Evolutionary conservation across 2,888 invertebrate species (phyloP), one percentile per base, ranked within the genome.

Genomic region (Cheilosia scutellata): DNA sequence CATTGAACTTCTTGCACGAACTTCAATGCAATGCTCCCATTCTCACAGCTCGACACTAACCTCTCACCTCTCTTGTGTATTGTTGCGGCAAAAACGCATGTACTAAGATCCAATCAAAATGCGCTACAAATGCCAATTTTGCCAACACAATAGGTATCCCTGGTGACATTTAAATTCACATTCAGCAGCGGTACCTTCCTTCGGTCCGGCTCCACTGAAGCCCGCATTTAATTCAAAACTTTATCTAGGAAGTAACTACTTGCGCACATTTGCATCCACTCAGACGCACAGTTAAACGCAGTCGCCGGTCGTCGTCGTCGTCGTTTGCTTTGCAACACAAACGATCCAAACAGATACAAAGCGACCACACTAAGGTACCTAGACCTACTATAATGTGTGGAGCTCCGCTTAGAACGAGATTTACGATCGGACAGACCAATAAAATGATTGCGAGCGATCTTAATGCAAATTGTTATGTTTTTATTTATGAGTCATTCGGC

Each of bases 391-490:
- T 63, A 40, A 16, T n/a, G 11, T 49, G 13, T 5, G 27, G 25
- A 29, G 27, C 51, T 51, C 51, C 51, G 51, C 51, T 51, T 58
- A 53, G 51, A 62, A 20, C 84, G 88, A 92, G 91, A 92, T 91
- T 91, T 91, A 91, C 90, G 91, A 90, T 90, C 89, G 87, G 88
- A 88, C 88, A 89, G 90, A 88, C 90, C 91, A 91, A 91, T 91
- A 92, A 91, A 91, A 92, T 92, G 91, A 91, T 91, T 91, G 91
- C 90, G 88, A 91, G 88, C 90, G 90, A 91, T 91, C 90, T 91
- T 90, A 91, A 92, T 90, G 91, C 90, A 92, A 91, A 91, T 91
- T 90, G 90, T 90, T 91, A 88, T 89, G 88, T 89, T 88, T 89
- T 89, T 89, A 88, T 84, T 88, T 87, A 87, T 87, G 87, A 87